Base-by-base conservation (phyloP, 2,888 invertebrate species). In the Epirrhoe tristata region DNA sequence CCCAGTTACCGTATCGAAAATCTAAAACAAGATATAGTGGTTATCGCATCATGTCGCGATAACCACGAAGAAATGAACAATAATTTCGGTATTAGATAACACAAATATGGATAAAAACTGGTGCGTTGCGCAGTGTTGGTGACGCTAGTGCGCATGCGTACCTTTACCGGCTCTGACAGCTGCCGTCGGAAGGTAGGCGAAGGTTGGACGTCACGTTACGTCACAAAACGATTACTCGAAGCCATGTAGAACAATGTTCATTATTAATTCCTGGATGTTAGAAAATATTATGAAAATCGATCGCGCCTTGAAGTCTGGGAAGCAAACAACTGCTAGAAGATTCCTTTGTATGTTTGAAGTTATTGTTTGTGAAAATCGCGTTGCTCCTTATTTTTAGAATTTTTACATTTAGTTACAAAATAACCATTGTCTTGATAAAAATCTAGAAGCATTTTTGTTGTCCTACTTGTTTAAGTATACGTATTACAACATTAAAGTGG, bases 151-250 rank as follows among this genome's bases (percentile, higher is more conserved):
- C 80, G 80, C 81, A 79, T 74, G 78, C 69, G 55, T 36, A 69
- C 60, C 14, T 31, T 34, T 61, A 74, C 72, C 74, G 61, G 16
- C 24, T 14, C 14, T 48, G 7, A 6, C 68, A 68, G 58, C 76
- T 77, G 82, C 81, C 81, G 80, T 75, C 74, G 77, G 86, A 87
- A 88, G 75, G 80, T 85, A 88, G 86, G 83, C 80, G 79, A 81
- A 79, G 72, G 75, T 61, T 71, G 82, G 83, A 85, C 86, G 84
- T 85, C 82, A 84, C 58, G 60, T 82, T 78, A 83, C 87, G 81
- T 86, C 85, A 86, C 71, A 54, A 34, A 71, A 76, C 46, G 52
- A 36, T 72, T 66, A 43, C 43, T 24, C 61, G 62, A 66, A 55
- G 69, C 65, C 75, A 69, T 68, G 60, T 70, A 39, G 62, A 61